Conservation (phyloP, 2,113 vertebrate species). For the Solea senegalensis region DNA sequence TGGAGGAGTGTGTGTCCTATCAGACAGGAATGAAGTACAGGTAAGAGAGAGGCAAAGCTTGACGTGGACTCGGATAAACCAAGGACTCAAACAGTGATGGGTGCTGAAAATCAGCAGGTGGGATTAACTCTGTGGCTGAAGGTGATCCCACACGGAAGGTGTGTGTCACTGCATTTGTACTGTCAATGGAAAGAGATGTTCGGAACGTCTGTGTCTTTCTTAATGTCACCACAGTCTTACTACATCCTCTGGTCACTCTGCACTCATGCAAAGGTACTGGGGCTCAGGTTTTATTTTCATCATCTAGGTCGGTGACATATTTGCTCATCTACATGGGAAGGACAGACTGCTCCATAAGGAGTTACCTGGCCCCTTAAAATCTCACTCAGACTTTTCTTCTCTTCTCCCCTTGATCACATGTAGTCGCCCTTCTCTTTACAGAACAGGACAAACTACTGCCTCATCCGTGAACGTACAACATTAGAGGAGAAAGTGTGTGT, state of each 20-base stretch:
- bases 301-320: slow-evolving; percentile 79
- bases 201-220: not conserved
- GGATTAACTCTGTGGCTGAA: slow-evolving; percentile 16
- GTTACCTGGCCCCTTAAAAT: slow-evolving; percentile 72
- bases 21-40: slow-evolving; percentile 97
- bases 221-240: slow-evolving; percentile 15
- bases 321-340: slow-evolving; percentile 73
- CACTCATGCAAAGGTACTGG: slow-evolving; percentile 45
- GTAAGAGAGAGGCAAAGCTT: slow-evolving; percentile 82
- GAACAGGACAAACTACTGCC: not conserved
- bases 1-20: slow-evolving; percentile 90
- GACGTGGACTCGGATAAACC: slow-evolving; percentile 16
- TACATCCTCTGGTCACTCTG: slow-evolving; percentile 59
- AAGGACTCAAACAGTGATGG: slow-evolving; percentile 12
- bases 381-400: slow-evolving; percentile 30
- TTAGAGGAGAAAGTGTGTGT: not conserved
- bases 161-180: not conserved
- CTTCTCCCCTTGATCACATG: slow-evolving; percentile 40
- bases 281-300: slow-evolving; percentile 80
- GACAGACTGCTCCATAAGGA: slow-evolving; percentile 73
- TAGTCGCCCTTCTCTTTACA: not conserved
- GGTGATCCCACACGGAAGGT: slow-evolving; percentile 3
- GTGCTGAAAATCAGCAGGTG: slow-evolving; percentile 40
- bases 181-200: not conserved
- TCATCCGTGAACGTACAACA: not conserved